Evolutionary conservation across 2,113 vertebrate genomes (phyloP).

Genomic region (Callopanchax toddi): DNA sequence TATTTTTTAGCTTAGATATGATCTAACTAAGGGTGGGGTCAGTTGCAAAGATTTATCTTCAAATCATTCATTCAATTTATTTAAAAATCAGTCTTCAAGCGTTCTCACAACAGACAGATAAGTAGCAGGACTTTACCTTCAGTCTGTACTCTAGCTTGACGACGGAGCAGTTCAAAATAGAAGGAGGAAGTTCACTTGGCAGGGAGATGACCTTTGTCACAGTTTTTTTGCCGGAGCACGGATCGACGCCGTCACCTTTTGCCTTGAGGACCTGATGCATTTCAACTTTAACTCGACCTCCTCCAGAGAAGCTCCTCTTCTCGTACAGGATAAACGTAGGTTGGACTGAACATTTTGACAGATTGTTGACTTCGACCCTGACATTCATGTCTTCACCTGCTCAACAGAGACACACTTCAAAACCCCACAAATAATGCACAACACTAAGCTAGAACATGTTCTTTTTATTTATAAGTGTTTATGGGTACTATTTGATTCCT

Average conservation of each 20-base stretch:
- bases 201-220: neutral
- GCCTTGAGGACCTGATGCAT: neutral
- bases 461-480: no score
- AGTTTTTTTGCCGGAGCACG: neutral
- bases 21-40: no score
- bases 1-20: no score
- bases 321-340: neutral
- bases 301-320: neutral
- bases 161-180: conserved; percentile 1
- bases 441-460: no score
- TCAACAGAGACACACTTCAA: neutral
- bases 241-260: neutral
- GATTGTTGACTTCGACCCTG: neutral
- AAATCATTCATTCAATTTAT: no score
- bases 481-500: neutral
- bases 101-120: no score
- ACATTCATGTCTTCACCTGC: neutral
- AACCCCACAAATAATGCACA: no score
- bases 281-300: neutral
- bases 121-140: neutral
- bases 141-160: conserved; percentile 1
- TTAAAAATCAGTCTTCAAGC: no score
- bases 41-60: no score
- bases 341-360: neutral
- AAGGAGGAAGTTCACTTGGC: neutral